Base-by-base conservation (phyloP, 2,888 invertebrate genomes). In the Antitype chi region DNA sequence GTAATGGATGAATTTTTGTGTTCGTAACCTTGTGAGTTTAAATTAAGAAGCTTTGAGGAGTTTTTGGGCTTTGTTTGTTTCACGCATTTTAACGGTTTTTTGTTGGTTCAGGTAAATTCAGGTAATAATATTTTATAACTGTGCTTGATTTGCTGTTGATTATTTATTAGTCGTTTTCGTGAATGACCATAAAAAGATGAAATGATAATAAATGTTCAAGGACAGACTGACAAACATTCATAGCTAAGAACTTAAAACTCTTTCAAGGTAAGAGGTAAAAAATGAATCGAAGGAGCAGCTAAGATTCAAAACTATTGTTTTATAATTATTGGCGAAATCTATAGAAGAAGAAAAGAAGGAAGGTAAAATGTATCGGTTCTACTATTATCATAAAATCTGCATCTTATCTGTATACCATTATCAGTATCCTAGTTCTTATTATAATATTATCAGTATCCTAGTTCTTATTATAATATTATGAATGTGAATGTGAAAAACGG, bases 1-100 rank as follows among this genome's bases (percentile, higher is more conserved):
- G 57, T 81, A 66, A 86, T 82, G 69, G 78, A 72, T 82, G 86
- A 72, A 13, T 77, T 66, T 78, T 78, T 67, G 53, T 53, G 38
- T 64, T 38, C 7, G n/a, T 66, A 25, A 32, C 60, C 72, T 73
- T 77, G 77, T 64, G 63, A 57, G 67, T 73, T 76, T 82, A 76
- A 68, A 70, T 85, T 68, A 64, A 64, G 38, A 6, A 32, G 69
- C 57, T 70, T 81, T 55, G 38, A 47, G 13, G 55, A 69, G 53
- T 53, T 70, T 43, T 28, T 63, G 13, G 52, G 13, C 28, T 70
- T 74, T 80, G 57, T 70, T 74, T 80, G 57, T 84, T 70, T 53
- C 43, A 59, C 64, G n/a, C 43, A 43, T 20, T 52, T 43, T 28
- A 32, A 70, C 55, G 70, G 59, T 53, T 66, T 64, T 59, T 28